These are phyloP conservation scores for Argentina silus DNA, from an alignment of 2,797 vertebrate genomes.

Conservation along the genomic window DNA sequence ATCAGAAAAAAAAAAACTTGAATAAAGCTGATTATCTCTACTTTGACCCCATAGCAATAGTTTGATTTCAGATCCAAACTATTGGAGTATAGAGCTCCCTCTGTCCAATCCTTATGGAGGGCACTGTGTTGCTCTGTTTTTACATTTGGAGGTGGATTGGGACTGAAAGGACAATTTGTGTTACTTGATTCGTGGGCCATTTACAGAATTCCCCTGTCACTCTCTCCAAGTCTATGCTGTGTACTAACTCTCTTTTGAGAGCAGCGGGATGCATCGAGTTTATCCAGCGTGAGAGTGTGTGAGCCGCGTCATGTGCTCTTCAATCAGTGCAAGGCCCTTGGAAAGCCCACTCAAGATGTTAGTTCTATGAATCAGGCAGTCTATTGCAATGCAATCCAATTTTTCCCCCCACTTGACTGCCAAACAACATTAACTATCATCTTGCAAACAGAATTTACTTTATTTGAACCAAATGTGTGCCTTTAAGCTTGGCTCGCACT, in stretches of 20 bases:
- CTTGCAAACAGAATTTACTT: slow-evolving; percentile 44
- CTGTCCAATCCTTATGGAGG: too few relatives aligned
- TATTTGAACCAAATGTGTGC: slow-evolving; percentile 51
- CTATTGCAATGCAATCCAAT: slow-evolving; percentile 47
- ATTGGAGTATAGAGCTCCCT: too few relatives aligned
- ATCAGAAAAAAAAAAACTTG: too few relatives aligned
- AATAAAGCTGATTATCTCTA: too few relatives aligned
- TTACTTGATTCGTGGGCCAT: slow-evolving; percentile 61
- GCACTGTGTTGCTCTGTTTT: too few relatives aligned
- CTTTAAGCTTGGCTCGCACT: slow-evolving; percentile 36
- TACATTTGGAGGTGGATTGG: slow-evolving; percentile 43
- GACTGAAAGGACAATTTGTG: slow-evolving; percentile 56
- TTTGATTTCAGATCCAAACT: too few relatives aligned
- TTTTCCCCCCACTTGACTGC: slow-evolving; percentile 35
- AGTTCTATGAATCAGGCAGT: slow-evolving; percentile 26
- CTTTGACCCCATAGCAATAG: too few relatives aligned
- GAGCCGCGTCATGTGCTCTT: slow-evolving; percentile 51
- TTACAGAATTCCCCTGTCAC: slow-evolving; percentile 60
- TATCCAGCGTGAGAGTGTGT: slow-evolving; percentile 45
- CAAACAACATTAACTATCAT: slow-evolving; percentile 50
- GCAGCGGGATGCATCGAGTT: slow-evolving; percentile 46
- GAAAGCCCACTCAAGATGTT: slow-evolving; percentile 31
- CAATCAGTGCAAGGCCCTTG: slow-evolving; percentile 47
- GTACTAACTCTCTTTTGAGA: slow-evolving; percentile 57
- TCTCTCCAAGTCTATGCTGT: slow-evolving; percentile 46